Base-by-base conservation (phyloP, 2,888 invertebrate species). In the Tortricodes alternella region DNA sequence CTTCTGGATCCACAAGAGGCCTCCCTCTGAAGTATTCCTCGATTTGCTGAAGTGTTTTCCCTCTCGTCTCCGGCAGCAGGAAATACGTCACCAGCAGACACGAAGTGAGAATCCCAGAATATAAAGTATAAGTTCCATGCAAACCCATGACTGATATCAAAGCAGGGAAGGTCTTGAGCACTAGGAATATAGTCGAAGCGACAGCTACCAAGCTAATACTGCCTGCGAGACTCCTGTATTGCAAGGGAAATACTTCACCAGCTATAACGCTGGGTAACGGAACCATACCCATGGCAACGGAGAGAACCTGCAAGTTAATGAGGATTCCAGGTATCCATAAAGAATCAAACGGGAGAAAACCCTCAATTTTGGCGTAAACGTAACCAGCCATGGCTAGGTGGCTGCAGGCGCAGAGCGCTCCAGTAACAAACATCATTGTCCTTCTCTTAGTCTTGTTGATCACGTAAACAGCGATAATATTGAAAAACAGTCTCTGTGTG, bases 211-310 rank as follows among this genome's bases (percentile, higher is more conserved):
- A 81, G 9, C 92, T 92, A 7, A 94, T 80, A 0, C 93, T 93
- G 1, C 93, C 92, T 1, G 94, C 94, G 0, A 93, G 76, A 18
- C 93, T 93, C 49, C 93, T 85, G 46, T 91, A 91, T 43, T 90
- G 87, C 18, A 92, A 80, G 1, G 94, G 91, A 61, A 94, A 94
- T 0, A 95, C 85, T 71, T 95, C 95, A 0, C 94, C 94, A 27
- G 93, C 92, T 79, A 95, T 92, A 3, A 94, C 92, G 84, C 93
- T 94, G 0, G 95, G 94, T 55, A 95, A 65, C 0, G 94, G 94
- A 6, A 93, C 80, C 69, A 92, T 83, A 0, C 94, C 94, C 0
- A 92, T 78, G 2, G 91, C 89, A 0, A 93, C 86, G 7, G 92
- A 89, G 9, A 91, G 83, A 39, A 92, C 92, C 61, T 93, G 93